These are phyloP conservation scores for Drosophila ficusphila DNA, from an alignment of 1,140 invertebrate genomes.

Conservation along the genomic window DNA sequence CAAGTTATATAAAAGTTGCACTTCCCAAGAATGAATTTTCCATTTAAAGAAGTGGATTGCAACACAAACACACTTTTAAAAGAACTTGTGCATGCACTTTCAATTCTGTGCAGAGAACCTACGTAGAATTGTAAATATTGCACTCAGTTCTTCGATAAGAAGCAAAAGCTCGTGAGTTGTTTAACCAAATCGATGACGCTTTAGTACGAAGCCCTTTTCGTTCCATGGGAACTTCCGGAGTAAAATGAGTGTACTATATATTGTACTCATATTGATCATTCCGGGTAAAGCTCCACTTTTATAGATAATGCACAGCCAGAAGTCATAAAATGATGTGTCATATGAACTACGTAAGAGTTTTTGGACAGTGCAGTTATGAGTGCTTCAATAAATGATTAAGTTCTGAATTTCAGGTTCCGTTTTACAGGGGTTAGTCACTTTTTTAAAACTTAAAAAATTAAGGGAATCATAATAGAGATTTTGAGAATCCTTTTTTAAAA, in stretches of 20 bases:
- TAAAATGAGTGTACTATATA: too few relatives aligned
- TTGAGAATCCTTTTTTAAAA: too few relatives aligned
- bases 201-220: background rate
- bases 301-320: background rate
- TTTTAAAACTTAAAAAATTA: background rate
- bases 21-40: background rate
- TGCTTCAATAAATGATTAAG: background rate
- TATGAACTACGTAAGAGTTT: background rate
- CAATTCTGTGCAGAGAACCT: background rate
- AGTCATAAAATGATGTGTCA: slow-evolving; percentile 7
- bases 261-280: slow-evolving; percentile 8
- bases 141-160: background rate
- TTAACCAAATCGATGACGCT: background rate
- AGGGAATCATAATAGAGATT: too few relatives aligned
- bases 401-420: too few relatives aligned
- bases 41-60: background rate
- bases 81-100: background rate
- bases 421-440: background rate
- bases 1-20: background rate
- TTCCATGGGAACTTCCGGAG: background rate
- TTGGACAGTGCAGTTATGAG: background rate
- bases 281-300: background rate
- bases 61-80: background rate
- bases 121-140: background rate
- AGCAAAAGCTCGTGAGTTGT: background rate